phyloP scores from a whole-genome alignment of 2,797 vertebrate genomes.

The Gymnoscopelus braueri region DNA sequence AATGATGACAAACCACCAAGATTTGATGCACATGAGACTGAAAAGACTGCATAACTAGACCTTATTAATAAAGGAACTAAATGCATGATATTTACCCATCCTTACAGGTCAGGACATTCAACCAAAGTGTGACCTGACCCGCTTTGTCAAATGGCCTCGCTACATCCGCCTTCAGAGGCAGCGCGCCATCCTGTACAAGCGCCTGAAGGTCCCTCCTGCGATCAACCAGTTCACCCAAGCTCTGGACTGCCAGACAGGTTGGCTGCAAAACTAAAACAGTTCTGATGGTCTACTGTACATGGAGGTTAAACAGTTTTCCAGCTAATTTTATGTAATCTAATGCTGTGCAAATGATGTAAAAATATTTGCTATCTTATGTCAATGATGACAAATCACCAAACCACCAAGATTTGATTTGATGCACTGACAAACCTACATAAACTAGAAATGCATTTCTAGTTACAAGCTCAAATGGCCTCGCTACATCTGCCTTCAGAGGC shows the following conservation, averaged over 20 bases:
- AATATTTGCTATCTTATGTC: slow-evolving; percentile 79
- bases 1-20: no score
- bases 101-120: no score
- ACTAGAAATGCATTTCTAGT: no score
- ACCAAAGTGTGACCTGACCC: slow-evolving; percentile 89
- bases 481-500: slow-evolving; percentile 95
- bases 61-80: no score
- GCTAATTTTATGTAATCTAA: no score
- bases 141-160: slow-evolving; percentile 98
- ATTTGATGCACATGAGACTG: no score
- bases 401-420: no score
- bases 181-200: slow-evolving; percentile 94
- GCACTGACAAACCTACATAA: slow-evolving; percentile 41
- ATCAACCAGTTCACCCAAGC: slow-evolving; percentile 70
- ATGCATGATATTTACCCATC: no score
- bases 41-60: no score
- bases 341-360: slow-evolving; percentile 83
- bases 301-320: no score
- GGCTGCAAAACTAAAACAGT: not conserved
- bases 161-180: slow-evolving; percentile 96
- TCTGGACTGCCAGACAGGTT: slow-evolving; percentile 96
- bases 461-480: slow-evolving; percentile 87
- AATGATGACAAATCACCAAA: slow-evolving; percentile 86
- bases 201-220: slow-evolving; percentile 62
- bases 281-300: no score